Base-by-base conservation (phyloP, 2,113 vertebrate species). In the Lichenostomus cassidix region DNA sequence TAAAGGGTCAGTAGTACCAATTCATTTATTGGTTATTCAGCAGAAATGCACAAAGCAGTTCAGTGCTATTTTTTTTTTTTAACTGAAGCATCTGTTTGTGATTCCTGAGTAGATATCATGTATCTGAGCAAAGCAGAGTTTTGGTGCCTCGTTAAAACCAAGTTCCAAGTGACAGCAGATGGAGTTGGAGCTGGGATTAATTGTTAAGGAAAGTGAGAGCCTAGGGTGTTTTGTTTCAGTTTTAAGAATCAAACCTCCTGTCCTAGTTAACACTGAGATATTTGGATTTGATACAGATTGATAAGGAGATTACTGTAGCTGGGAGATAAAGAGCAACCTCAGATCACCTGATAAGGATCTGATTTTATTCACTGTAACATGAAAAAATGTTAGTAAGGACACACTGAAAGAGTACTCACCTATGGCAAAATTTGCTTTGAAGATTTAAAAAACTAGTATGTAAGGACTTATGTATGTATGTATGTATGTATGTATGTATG, bases 171-270 rank as follows among this genome's bases (percentile, higher is more conserved):
- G 31, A 62, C 35, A 81, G 68, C 86, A 95, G 90, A 89, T 92
- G 73, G 79, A 93, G 55, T 42, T 77, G 31, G 53, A 94, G 20
- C 58, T 81, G 67, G 83, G 83, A 89, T 87, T 95, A 96, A 67
- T 50, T 77, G 67, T 69, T 44, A 31, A 88, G n/a, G 29, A 76
- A 92, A 94, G 62, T 60, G 70, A 89, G 65, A 87, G 27, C 33
- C n/a, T 9, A 46, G 12, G 6, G 55, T 50, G 59, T 70, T 91
- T 79, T 25, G 5, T 95, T 92, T 91, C 58, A 80, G 39, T 58
- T 83, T 87, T 80, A 63, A 74, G 44, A 92, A 63, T 64, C 33
- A 92, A 92, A 77, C n/a, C 46, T 90, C 24, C 75, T 88, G 21
- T 15, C 59, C 28, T 56, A 15, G 35, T 77, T 93, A 59, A 88